Evolutionary conservation across 2,888 invertebrate genomes (phyloP).

Genomic region (Lasius fuliginosus): DNA sequence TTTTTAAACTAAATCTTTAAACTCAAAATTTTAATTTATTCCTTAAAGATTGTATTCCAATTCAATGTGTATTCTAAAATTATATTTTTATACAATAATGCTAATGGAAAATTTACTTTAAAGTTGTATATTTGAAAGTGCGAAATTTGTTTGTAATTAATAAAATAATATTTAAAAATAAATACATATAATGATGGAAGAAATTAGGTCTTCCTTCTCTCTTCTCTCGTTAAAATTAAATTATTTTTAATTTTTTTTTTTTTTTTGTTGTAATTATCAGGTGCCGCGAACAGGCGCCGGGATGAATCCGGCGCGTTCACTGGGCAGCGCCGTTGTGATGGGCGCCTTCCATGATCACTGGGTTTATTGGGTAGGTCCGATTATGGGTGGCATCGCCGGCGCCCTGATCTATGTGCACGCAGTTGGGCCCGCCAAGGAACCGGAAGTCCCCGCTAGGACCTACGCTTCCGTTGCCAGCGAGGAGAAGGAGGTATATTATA

Average conservation of each 20-base stretch:
- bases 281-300: constrained; percentile 92
- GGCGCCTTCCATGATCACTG: constrained; percentile 93
- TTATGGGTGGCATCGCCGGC: constrained; percentile 93
- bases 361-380: constrained; percentile 97
- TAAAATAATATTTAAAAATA: background rate
- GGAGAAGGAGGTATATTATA: constrained; percentile 85
- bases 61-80: background rate
- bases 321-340: constrained; percentile 94
- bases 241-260: background rate
- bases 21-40: background rate
- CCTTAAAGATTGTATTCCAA: background rate
- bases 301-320: constrained; percentile 97
- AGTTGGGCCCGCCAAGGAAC: constrained; percentile 83
- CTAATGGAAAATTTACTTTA: no score
- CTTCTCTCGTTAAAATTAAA: background rate
- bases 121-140: background rate
- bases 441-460: constrained; percentile 77
- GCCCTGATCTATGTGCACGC: constrained; percentile 91
- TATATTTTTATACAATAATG: background rate
- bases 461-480: constrained; percentile 85
- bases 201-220: constrained; percentile 4
- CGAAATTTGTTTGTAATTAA: background rate
- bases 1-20: background rate
- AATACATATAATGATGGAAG: no score
- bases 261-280: constrained; percentile 79